Conservation (phyloP, 2,113 vertebrate species). For the Ascaphus truei region DNA sequence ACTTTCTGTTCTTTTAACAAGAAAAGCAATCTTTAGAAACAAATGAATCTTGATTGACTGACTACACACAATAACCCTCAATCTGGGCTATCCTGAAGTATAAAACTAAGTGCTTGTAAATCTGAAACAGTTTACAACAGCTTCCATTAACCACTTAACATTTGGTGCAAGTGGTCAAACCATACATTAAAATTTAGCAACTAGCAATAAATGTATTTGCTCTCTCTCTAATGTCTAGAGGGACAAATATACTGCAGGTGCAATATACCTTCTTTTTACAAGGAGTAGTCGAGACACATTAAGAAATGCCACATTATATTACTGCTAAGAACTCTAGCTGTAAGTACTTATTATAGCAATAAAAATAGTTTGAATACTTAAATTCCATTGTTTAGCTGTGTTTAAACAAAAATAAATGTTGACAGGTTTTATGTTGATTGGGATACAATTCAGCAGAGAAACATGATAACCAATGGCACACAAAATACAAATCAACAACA, state of each 20-base stretch:
- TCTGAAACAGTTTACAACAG: neutral
- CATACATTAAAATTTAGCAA: neutral
- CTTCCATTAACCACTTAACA: conserved; percentile 19
- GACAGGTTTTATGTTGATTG: too few species aligned
- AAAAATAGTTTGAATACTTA: too few species aligned
- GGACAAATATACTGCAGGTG: neutral
- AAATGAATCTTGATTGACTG: conserved; percentile 21
- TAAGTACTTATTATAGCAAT: neutral
- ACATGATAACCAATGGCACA: too few species aligned
- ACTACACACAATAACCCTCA: neutral
- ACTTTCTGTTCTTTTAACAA: neutral
- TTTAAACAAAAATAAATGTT: too few species aligned
- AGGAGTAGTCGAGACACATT: neutral
- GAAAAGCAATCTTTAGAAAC: neutral
- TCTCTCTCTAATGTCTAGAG: neutral
- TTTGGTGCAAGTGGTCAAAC: conserved; percentile 13
- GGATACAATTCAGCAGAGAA: too few species aligned
- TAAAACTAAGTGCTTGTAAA: conserved; percentile 32
- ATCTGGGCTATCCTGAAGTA: neutral
- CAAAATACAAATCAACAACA: too few species aligned
- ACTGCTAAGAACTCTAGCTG: neutral
- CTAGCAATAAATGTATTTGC: neutral
- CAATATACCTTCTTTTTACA: neutral
- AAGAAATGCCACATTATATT: neutral
- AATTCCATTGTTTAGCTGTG: too few species aligned